Percentiles rank a stretch among this genome's conserved stretches.
These are phyloP conservation scores for Pardosa pseudoannulata DNA, from an alignment of 2,888 invertebrate genomes.

Conservation along the genomic window DNA sequence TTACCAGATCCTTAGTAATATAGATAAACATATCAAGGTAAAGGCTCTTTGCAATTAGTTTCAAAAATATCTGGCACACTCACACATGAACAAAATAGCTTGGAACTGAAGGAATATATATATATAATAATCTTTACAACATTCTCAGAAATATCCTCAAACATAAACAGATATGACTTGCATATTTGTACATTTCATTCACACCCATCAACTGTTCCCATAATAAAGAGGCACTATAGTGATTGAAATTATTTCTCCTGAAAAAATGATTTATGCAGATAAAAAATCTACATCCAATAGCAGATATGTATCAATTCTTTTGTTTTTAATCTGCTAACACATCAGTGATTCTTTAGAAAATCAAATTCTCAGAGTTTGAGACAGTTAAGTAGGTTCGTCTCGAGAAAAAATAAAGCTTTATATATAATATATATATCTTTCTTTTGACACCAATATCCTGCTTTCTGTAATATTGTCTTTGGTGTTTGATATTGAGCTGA, in stretches of 20 bases:
- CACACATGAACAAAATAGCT: constrained; percentile 2
- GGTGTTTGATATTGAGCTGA: constrained; percentile 70
- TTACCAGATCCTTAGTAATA: constrained; percentile 36
- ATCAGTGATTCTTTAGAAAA: constrained; percentile 39
- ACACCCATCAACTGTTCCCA: constrained; percentile 60
- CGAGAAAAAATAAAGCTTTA: constrained; percentile 66
- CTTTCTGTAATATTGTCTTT: constrained; percentile 50
- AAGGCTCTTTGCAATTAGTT: not conserved
- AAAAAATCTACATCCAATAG: constrained; percentile 57
- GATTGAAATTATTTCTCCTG: constrained; percentile 60
- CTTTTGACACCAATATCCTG: constrained; percentile 48
- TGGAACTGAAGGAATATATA: not conserved
- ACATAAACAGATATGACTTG: constrained; percentile 38
- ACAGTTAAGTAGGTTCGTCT: constrained; percentile 53
- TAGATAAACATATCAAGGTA: not conserved
- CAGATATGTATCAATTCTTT: constrained; percentile 64
- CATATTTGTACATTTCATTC: constrained; percentile 47
- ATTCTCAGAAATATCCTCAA: constrained; percentile 5
- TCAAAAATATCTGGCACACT: constrained; percentile 7
- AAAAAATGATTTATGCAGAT: constrained; percentile 40
- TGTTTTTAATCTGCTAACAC: constrained; percentile 59
- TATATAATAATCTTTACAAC: constrained; percentile 15
- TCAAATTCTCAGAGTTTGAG: constrained; percentile 19
- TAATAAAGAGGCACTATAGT: constrained; percentile 68
- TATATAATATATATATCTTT: constrained; percentile 34